Conservation (phyloP, 2,797 vertebrate genomes). For the Rhabdophis nuchalis region DNA sequence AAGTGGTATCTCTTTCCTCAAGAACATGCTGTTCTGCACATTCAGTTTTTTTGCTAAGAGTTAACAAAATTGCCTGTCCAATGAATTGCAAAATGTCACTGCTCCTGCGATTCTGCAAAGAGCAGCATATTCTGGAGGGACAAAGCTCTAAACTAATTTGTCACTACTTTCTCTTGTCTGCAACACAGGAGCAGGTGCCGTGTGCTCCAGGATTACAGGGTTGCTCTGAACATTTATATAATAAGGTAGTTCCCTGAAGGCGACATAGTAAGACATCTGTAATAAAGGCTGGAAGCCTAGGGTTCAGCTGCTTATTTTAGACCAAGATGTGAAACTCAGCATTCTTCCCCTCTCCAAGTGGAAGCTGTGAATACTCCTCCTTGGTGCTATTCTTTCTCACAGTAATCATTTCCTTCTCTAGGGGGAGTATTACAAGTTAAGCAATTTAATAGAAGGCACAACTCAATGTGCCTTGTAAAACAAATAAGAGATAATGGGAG, state of each 20-base stretch:
- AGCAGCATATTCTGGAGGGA: slow-evolving; percentile 12
- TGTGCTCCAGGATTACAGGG: slow-evolving; percentile 12
- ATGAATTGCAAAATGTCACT: background rate
- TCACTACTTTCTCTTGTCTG: slow-evolving; percentile 19
- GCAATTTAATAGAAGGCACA: background rate
- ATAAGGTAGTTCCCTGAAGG: slow-evolving; percentile 11
- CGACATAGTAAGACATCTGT: background rate
- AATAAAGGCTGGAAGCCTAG: background rate
- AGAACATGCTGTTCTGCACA: background rate
- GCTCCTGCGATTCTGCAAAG: slow-evolving; percentile 13
- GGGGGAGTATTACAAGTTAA: background rate
- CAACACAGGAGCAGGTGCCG: background rate
- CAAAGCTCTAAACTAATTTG: slow-evolving; percentile 2
- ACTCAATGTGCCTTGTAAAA: background rate
- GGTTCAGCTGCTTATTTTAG: background rate
- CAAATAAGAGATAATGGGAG: background rate
- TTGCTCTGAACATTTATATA: background rate
- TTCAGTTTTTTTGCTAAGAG: background rate
- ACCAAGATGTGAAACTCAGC: background rate
- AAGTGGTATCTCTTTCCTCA: background rate
- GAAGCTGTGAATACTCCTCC: background rate
- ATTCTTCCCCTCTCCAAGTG: background rate
- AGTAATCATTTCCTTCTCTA: background rate
- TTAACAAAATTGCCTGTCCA: background rate
- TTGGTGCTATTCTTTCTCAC: background rate